Evolutionary conservation across 64 coral and sea anemone species (phyloP), one percentile per base, ranked within the genome.

Genomic region (Cladopsammia gracilis): DNA sequence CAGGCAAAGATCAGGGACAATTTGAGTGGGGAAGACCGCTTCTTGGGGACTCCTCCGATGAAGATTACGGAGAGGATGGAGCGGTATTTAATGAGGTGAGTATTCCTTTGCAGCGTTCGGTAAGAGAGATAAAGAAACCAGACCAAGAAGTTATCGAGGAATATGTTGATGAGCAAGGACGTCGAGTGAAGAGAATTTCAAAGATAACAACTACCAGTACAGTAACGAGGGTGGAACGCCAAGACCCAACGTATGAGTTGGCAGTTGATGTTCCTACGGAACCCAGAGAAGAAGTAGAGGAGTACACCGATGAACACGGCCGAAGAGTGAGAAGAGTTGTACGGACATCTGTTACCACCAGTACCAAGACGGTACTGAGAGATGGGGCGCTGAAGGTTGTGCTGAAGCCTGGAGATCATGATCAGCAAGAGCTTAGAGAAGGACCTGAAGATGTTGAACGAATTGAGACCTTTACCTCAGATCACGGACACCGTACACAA

Each of bases 231-330:
- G 14, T 23, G 14, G 81, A 84, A 8, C 58, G 86, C 46, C 68
- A 65, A 23, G 5, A 62, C 11, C 43, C 47, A 6, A 9, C 71
- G 47, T 23, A 9, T 25, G 25, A 89, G 59, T 49, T 94, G 10
- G 77, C 77, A 26, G 76, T 89, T 64, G 91, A 84, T 52, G 68
- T 96, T 34, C 93, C 91, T 25, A 25, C 58, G 65, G 93, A 95
- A 51, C 52, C 87, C n/a, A 76, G 69, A 54, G 94, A 98, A 66
- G 80, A 96, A 61, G 54, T 93, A 6, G 71, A 95, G 49, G 96
- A 98, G 62, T 98, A 93, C 58, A 71, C 82, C 62, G 96, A 98
- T 78, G 96, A 95, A 51, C 81, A 93, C 24, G 96, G 96, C 53
- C 96, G 90, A 6, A 89, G 76, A 72, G 90, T 98, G 20, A 92